phyloP scores from a whole-genome alignment of 2,888 invertebrate species.

The Willowsia nigromaculata region DNA sequence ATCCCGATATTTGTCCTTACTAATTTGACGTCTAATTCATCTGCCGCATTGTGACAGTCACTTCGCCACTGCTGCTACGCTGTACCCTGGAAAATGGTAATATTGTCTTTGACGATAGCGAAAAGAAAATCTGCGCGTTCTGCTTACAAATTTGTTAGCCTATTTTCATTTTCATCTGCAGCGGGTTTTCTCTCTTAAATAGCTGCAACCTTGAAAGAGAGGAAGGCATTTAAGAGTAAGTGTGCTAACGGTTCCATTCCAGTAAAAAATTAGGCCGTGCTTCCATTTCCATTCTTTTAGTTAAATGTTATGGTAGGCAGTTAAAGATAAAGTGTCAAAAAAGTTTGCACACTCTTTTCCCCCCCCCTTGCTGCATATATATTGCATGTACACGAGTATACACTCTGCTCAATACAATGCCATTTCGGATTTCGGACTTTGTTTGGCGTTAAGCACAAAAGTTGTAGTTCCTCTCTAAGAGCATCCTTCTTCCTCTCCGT shows the following conservation, averaged over 20 bases:
- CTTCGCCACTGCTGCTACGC: not conserved
- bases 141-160: no score
- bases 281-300: not conserved
- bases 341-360: conserved; percentile 8
- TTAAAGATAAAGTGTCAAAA: conserved; percentile 16
- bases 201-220: conserved; percentile 17
- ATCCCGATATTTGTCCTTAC: conserved; percentile 32
- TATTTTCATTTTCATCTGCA: not conserved
- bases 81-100: not conserved
- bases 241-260: conserved; percentile 3
- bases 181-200: not conserved
- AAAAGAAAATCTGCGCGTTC: not conserved
- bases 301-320: conserved; percentile 35
- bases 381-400: not conserved
- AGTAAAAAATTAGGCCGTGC: conserved; percentile 25
- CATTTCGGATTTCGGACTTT: conserved; percentile 20
- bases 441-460: not conserved
- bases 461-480: not conserved
- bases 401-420: not conserved
- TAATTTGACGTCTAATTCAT: conserved; percentile 39
- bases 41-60: conserved; percentile 5
- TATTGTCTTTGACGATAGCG: not conserved
- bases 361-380: not conserved
- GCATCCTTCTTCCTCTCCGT: not conserved
- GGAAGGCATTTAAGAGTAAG: conserved; percentile 10